Percentiles rank a stretch among this genome's conserved stretches.
Evolutionary conservation across 2,888 invertebrate genomes (phyloP).

Genomic region (Kryphioiulus occultus): DNA sequence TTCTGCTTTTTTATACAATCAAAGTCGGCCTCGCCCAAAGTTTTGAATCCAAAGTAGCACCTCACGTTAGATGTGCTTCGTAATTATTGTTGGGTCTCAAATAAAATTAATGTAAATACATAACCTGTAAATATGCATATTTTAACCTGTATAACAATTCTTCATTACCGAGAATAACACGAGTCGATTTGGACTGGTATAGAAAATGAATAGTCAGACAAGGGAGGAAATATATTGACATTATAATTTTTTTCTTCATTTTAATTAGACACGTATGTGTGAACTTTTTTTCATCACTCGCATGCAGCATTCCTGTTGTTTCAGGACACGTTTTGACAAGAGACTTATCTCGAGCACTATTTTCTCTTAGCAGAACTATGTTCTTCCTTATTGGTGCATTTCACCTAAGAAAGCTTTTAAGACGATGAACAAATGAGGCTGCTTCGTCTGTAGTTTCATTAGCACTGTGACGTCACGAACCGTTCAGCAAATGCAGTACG

Average conservation of each 20-base stretch:
- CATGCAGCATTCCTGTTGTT: background rate
- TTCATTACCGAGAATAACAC: background rate
- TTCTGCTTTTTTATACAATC: too few species aligned
- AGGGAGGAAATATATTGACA: background rate
- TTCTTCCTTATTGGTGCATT: constrained; percentile 18
- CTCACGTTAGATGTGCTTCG: background rate
- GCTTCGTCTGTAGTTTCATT: constrained; percentile 29
- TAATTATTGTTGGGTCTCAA: background rate
- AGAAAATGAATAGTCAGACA: background rate
- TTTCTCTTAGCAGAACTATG: background rate
- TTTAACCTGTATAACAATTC: background rate
- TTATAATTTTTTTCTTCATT: background rate
- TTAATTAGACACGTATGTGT: constrained; percentile 3
- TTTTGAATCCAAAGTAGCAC: too few species aligned
- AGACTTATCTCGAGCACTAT: background rate
- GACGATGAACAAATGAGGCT: constrained; percentile 1
- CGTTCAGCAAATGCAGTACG: background rate
- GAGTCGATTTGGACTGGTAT: background rate
- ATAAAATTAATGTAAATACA: background rate
- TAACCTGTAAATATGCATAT: background rate
- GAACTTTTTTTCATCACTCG: background rate
- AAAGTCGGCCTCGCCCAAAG: too few species aligned
- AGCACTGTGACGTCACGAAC: background rate
- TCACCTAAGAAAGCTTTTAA: background rate
- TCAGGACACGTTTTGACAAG: constrained; percentile 2